Conservation (phyloP, 92 coral and sea anemone genomes). For the Palythoa grandiflora region DNA sequence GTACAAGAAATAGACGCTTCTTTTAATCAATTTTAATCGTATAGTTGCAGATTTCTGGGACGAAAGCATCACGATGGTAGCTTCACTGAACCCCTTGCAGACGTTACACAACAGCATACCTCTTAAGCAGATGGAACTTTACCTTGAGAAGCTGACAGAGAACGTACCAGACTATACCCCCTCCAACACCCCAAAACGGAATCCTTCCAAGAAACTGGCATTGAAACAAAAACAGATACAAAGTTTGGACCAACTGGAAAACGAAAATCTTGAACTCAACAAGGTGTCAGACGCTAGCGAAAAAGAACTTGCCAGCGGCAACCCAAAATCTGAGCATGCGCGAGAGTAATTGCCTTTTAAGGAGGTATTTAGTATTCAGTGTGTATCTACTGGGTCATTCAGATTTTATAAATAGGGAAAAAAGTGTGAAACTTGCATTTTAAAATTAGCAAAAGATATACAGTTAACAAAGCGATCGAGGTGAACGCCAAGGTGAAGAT, state of each 20-base stretch:
- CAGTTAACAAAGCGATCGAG: too few species aligned
- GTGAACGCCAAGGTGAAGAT: too few species aligned
- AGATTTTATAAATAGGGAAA: too few species aligned
- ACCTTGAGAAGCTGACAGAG: constrained; percentile 15
- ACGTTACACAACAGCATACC: constrained; percentile 80
- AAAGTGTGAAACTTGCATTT: too few species aligned
- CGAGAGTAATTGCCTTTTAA: background rate
- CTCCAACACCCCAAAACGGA: constrained; percentile 70
- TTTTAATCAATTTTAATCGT: background rate
- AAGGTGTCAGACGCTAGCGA: constrained; percentile 41
- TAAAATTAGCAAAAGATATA: too few species aligned
- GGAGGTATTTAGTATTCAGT: background rate
- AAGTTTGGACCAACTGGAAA: constrained; percentile 41
- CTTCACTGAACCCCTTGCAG: constrained; percentile 73
- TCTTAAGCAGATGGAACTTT: constrained; percentile 70
- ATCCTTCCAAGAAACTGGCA: constrained; percentile 59
- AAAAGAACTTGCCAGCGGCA: constrained; percentile 23
- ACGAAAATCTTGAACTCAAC: constrained; percentile 60
- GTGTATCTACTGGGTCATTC: too few species aligned
- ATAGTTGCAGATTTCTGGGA: constrained; percentile 83
- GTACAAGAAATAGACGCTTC: too few species aligned
- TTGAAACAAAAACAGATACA: constrained; percentile 55
- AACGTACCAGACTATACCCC: constrained; percentile 60
- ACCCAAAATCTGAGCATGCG: constrained; percentile 11
- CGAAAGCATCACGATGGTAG: constrained; percentile 69